Conservation (phyloP, 2,113 vertebrate genomes). For the Heterotilapia buettikoferi region DNA sequence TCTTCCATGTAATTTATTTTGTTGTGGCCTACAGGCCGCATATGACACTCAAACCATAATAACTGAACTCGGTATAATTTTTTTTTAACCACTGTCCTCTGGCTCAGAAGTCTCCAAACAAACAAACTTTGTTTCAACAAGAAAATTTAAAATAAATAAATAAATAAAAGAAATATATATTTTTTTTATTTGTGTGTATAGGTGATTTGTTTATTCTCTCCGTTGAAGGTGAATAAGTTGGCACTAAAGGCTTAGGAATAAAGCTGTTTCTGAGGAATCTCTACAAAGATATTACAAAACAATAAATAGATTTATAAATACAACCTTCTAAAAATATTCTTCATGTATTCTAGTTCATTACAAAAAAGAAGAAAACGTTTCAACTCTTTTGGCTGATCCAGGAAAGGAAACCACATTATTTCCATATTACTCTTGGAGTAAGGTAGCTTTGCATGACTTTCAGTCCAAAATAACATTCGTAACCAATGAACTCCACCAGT, state of each 20-base stretch:
- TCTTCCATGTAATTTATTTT: background rate
- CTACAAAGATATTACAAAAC: background rate
- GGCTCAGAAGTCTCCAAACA: background rate
- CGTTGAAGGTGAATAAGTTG: background rate
- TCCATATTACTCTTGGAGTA: background rate
- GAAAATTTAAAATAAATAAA: background rate
- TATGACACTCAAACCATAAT: background rate
- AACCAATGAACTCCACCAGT: background rate
- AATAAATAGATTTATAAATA: background rate
- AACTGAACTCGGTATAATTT: background rate
- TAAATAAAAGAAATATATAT: rapidly evolving
- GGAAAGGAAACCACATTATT: background rate
- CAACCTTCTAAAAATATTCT: background rate
- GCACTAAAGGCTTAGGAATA: background rate
- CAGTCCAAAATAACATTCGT: background rate
- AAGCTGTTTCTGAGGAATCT: background rate
- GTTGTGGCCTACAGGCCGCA: background rate
- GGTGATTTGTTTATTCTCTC: background rate
- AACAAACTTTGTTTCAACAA: background rate
- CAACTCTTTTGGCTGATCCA: background rate
- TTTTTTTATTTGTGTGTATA: background rate
- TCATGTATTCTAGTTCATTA: background rate
- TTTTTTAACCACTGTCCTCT: rapidly evolving
- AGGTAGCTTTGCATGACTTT: background rate
- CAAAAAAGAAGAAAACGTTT: background rate